Evolutionary conservation across 1,140 invertebrate genomes (phyloP), one percentile per base, ranked within the genome.

Genomic region (Hylaeus volcanicus): DNA sequence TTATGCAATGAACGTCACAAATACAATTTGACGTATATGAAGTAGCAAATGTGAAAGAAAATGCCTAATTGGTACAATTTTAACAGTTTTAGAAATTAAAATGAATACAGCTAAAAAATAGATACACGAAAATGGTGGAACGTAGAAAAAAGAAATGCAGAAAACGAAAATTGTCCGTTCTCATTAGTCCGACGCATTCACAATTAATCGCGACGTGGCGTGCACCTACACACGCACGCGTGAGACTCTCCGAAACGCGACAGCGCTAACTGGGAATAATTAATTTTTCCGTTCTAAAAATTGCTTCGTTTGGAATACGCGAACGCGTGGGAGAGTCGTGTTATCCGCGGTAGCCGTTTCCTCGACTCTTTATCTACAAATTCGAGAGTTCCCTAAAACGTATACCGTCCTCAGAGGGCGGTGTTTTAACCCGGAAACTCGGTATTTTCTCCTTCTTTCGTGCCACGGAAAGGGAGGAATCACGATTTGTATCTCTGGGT

Each of bases 281-380:
- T 85, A 84, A 85, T 84, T 72, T 60, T 68, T 58, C 70, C 83
- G 84, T 85, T 81, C 26, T 53, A 58, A 79, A 79, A 84, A 83
- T 79, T 66, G 61, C 81, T 84, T 56, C 63, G 43, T 51, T 58
- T 12, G 39, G 14, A 56, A 58, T 78, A 69, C 45, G 56, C 75
- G 74, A 53, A 63, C 12, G 73, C 51, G 55, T 45, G 55, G 37
- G 63, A 45, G 63, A 53, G 43, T 48, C 11, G 58, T 60, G 79
- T 81, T 85, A 66, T 82, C 64, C 48, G 48, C 26, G 73, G 78
- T 39, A 73, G 15, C 65, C 53, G 81, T 82, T 86, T 70, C 65
- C 65, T 48, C 26, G 58, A 41, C 55, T 58, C 53, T 86, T 83
- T 79, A 86, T 86, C 70, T 79, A 61, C 72, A 43, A 45, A 48